Percentiles rank a stretch among this genome's conserved stretches.
phyloP scores from a whole-genome alignment of 37 sponge, comb jelly and placozoan genomes.

The Diacarnus erythraeanus region DNA sequence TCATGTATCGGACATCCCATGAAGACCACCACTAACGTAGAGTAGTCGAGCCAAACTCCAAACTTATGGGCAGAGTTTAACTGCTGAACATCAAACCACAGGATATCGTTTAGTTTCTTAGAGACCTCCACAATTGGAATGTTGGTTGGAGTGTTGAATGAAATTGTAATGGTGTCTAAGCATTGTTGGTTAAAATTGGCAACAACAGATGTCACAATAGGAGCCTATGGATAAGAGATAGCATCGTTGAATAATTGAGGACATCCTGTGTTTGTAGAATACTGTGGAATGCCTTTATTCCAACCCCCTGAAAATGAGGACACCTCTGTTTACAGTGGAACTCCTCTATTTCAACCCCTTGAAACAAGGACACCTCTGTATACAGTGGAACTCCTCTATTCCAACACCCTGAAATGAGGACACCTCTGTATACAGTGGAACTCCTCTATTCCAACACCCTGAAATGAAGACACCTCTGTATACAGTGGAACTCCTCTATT shows the following conservation, averaged over 20 bases:
- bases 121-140: conserved; percentile 22
- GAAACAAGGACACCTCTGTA: too few relatives aligned
- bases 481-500: too few relatives aligned
- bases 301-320: too few relatives aligned
- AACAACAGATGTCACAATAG: not conserved
- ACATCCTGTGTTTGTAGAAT: not conserved
- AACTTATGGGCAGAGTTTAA: not conserved
- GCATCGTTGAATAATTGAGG: not conserved
- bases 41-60: conserved; percentile 41
- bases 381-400: too few relatives aligned
- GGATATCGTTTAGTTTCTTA: not conserved
- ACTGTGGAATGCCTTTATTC: too few relatives aligned
- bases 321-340: too few relatives aligned
- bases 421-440: too few relatives aligned
- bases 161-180: conserved; percentile 16
- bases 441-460: too few relatives aligned
- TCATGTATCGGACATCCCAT: conserved; percentile 7
- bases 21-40: conserved; percentile 33
- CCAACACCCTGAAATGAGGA: too few relatives aligned
- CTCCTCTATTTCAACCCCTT: too few relatives aligned
- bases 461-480: too few relatives aligned
- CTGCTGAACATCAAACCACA: conserved; percentile 13
- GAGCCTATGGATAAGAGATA: not conserved
- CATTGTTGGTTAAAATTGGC: conserved; percentile 9
- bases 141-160: conserved; percentile 31